Base-by-base conservation (phyloP, 2,888 invertebrate genomes). In the Malacosoma neustria region DNA sequence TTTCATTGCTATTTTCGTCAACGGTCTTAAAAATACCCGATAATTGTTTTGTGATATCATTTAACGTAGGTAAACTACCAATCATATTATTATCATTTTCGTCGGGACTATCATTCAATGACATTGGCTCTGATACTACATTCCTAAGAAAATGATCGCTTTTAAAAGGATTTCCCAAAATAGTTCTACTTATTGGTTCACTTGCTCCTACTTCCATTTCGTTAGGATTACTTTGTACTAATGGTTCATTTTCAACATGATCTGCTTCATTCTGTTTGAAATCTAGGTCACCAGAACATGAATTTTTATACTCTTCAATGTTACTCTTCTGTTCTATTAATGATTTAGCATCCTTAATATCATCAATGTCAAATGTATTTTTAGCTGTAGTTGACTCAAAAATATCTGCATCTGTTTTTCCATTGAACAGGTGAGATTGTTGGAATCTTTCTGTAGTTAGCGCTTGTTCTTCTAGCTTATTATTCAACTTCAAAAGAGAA, bases 191-290 rank as follows among this genome's bases (percentile, higher is more conserved):
- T 31, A 61, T 31, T 11, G 61, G 45, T 39, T 66, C 59, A 51
- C 75, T 79, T 2, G 71, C 67, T 46, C 63, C 59, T 2, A 49
- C 49, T 35, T 45, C 44, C 54, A 70, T 58, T 46, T 75, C 74
- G 34, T 39, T 43, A 5, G 29, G 35, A 30, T 41, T 35, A n/a
- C n/a, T n/a, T n/a, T n/a, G n/a, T n/a, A n/a, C n/a, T n/a, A n/a
- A n/a, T n/a, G n/a, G n/a, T 14, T 9, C 39, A 32, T 36, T 38
- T 32, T 7, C 38, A 30, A 31, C 6, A 14, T 15, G 35, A 32
- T 40, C 40, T 33, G 5, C 30, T 32, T 33, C 22, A 15, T 31
- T 11, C 14, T 11, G n/a, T 32, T 32, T 38, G 13, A 15, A 37
- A 6, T 35, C 34, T 2, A 34, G n/a, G 30, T 29, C 29, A 14